These are phyloP conservation scores for Mylabris phalerata DNA, from an alignment of 1,140 invertebrate species.

Conservation along the genomic window DNA sequence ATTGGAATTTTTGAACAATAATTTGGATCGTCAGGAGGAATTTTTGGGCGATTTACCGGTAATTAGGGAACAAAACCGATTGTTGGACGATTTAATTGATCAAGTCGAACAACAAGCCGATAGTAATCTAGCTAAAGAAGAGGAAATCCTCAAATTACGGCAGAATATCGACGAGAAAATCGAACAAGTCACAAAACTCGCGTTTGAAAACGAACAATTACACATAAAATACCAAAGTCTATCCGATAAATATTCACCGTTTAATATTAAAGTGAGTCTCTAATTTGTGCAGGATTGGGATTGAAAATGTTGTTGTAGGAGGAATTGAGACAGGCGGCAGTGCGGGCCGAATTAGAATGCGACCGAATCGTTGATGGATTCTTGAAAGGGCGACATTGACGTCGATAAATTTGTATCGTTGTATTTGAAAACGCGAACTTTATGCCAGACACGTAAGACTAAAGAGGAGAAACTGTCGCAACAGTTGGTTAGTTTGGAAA, in stretches of 20 bases:
- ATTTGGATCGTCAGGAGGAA: slow-evolving; percentile 61
- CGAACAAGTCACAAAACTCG: slow-evolving; percentile 58
- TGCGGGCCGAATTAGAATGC: slow-evolving; percentile 64
- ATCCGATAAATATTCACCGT: slow-evolving; percentile 63
- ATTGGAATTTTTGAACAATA: slow-evolving; percentile 58
- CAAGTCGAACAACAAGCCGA: slow-evolving; percentile 65
- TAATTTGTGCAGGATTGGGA: slow-evolving; percentile 20
- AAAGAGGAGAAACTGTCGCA: slow-evolving; percentile 69
- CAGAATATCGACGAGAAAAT: slow-evolving; percentile 55
- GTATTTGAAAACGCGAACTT: slow-evolving; percentile 60
- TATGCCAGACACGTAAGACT: slow-evolving; percentile 64
- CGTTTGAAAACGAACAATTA: slow-evolving; percentile 60
- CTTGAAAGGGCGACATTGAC: slow-evolving; percentile 62
- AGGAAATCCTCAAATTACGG: slow-evolving; percentile 54
- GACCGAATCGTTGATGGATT: slow-evolving; percentile 70
- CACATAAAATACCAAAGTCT: slow-evolving; percentile 62
- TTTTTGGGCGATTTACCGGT: slow-evolving; percentile 61
- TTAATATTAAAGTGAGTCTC: slow-evolving; percentile 60
- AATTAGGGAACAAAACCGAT: slow-evolving; percentile 57
- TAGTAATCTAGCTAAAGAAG: slow-evolving; percentile 61
- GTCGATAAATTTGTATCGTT: slow-evolving; percentile 65
- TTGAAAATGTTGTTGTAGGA: slow-evolving; percentile 40
- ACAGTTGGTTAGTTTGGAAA: slow-evolving; percentile 61
- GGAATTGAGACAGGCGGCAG: slow-evolving; percentile 50
- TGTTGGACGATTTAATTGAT: slow-evolving; percentile 63